Evolutionary conservation across 1,140 invertebrate species (phyloP).

Genomic region (Teleogryllus occipitalis): DNA sequence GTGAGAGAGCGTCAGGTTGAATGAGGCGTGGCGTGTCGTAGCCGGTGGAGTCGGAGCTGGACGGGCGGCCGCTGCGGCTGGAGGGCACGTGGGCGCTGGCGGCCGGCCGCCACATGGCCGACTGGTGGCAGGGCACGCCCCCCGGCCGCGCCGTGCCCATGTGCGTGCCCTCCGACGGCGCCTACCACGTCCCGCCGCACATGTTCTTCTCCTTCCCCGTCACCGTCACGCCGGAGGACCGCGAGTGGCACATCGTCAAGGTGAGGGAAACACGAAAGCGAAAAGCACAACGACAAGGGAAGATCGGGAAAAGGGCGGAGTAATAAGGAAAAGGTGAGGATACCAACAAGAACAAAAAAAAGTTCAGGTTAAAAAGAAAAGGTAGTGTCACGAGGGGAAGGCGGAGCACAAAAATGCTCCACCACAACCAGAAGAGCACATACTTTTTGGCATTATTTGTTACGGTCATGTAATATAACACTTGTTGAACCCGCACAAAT

Average conservation of each 20-base stretch:
- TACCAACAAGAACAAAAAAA: neutral
- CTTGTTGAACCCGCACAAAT: too few species aligned
- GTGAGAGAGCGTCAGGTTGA: too few species aligned
- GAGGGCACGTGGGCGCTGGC: neutral
- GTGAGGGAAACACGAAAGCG: too few species aligned
- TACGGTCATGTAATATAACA: too few species aligned
- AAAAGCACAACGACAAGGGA: too few species aligned
- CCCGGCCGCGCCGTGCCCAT: neutral
- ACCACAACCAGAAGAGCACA: too few species aligned
- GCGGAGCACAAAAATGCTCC: neutral
- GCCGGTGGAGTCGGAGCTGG: neutral
- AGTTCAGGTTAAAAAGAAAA: neutral
- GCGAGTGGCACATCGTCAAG: neutral
- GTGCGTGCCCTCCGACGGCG: neutral
- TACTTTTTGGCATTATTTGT: too few species aligned
- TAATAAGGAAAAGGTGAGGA: neutral
- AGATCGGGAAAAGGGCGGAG: neutral
- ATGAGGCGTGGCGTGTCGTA: neutral
- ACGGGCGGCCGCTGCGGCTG: neutral
- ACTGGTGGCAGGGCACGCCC: neutral
- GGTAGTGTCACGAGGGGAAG: neutral
- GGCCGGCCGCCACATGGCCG: neutral
- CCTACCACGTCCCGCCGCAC: neutral
- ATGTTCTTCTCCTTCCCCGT: neutral
- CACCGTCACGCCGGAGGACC: neutral